Base-by-base conservation (phyloP, 2,113 vertebrate species). In the Aleadryas rufinucha region DNA sequence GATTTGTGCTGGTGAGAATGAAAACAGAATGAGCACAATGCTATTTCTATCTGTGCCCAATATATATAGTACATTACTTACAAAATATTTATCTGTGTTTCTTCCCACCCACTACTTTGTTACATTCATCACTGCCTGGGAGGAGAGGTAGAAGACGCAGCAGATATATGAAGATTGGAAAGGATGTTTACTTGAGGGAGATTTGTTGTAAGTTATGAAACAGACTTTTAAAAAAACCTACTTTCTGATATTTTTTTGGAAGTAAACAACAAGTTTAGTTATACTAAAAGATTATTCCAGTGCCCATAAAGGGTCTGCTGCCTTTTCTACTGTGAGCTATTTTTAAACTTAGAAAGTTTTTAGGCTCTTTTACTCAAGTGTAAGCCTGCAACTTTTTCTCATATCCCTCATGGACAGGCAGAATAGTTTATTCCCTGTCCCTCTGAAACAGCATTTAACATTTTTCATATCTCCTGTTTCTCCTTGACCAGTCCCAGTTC, bases 61-160 rank as follows among this genome's bases (percentile, higher is more conserved):
- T 39, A 90, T 74, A 75, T 87, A 78, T 57, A 84, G 76, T 45
- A 52, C 64, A 64, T 70, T 84, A 45, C 76, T 92, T 95, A 84
- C 66, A 96, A 94, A 96, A 94, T 96, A 96, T 92, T 96, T 95
- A 60, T 95, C 90, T 84, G 35, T 77, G 41, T 90, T 90, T 92
- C 80, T 79, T 95, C 77, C 92, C 88, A 89, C 83, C 86, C 86
- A 87, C 80, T 86, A 42, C 83, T 90, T 95, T 92, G 61, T 93
- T 95, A 72, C 70, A 72, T 79, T 92, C 64, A 84, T 90, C 71
- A 44, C 24, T 87, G 90, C 57, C 64, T 84, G 69, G 53, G 65
- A 84, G 90, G 75, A 94, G 86, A 93, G 53, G 83, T 84, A 92
- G 83, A 92, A 90, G 83, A 60, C 0, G 0, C 12, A 70, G 60